A percentile compares a stretch with the other conserved stretches of the same genome.
Evolutionary conservation across 2,888 invertebrate species (phyloP).

Genomic region (Tenthredo amoena): DNA sequence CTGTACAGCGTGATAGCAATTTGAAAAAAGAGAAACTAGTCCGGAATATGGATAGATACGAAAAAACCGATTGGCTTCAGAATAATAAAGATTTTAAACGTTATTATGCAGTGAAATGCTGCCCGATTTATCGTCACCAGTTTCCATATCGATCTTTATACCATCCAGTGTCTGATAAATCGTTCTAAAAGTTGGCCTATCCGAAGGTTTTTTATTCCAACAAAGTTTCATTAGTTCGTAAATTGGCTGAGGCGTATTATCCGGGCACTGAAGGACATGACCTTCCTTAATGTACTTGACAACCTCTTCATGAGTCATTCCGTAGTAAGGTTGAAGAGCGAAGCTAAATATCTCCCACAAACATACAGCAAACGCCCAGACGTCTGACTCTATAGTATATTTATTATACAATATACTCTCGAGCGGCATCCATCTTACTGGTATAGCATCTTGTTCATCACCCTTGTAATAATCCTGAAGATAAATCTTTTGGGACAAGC

Average conservation of each 20-base stretch:
- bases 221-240: slow-evolving; percentile 97
- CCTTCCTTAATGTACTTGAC: slow-evolving; percentile 96
- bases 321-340: slow-evolving; percentile 97
- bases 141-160: slow-evolving; percentile 79
- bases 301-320: slow-evolving; percentile 98
- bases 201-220: slow-evolving; percentile 93
- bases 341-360: slow-evolving; percentile 98
- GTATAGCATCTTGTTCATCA: slow-evolving; percentile 96
- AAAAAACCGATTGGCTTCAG: neutral
- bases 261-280: slow-evolving; percentile 93
- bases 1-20: no score
- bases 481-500: slow-evolving; percentile 96
- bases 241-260: slow-evolving; percentile 91
- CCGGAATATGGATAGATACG: neutral
- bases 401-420: slow-evolving; percentile 98
- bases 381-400: slow-evolving; percentile 97
- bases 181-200: slow-evolving; percentile 91
- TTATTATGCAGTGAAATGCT: slow-evolving; percentile 73
- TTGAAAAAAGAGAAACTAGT: neutral
- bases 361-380: slow-evolving; percentile 98
- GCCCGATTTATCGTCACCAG: slow-evolving; percentile 71
- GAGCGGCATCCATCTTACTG: slow-evolving; percentile 98
- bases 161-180: slow-evolving; percentile 90
- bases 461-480: slow-evolving; percentile 97
- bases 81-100: slow-evolving; percentile 61